Evolutionary conservation across 1,140 invertebrate species (phyloP).

Genomic region (Brachionus rotundiformis): DNA sequence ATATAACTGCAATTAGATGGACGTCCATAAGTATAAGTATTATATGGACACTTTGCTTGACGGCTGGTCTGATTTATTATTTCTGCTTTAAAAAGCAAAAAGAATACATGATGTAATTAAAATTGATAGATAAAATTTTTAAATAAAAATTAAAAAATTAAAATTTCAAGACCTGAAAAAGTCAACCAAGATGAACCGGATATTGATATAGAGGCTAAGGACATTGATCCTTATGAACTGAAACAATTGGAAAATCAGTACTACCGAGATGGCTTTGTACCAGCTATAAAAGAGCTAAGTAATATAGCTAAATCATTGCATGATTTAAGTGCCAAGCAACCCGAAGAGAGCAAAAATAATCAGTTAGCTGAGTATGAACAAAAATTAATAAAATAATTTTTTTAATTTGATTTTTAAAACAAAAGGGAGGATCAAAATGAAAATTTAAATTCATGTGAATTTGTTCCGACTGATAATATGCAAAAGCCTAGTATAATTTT

Average conservation of each 20-base stretch:
- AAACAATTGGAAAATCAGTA: background rate
- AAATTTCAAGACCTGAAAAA: background rate
- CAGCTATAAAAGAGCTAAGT: conserved; percentile 23
- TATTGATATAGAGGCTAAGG: background rate
- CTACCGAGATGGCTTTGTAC: conserved; percentile 35
- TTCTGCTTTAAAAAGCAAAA: conserved; percentile 41
- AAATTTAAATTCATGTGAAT: conserved; percentile 14
- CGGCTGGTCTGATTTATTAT: conserved; percentile 9
- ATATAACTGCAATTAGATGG: conserved; percentile 52
- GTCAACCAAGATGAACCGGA: background rate
- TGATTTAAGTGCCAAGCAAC: background rate
- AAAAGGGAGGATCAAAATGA: background rate
- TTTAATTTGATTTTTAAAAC: background rate
- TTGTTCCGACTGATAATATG: background rate
- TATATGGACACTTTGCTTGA: conserved; percentile 40
- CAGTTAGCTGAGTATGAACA: background rate
- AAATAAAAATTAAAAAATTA: background rate
- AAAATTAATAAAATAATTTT: background rate
- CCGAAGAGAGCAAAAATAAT: background rate
- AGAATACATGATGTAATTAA: conserved; percentile 27
- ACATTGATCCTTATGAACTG: background rate
- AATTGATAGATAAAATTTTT: background rate
- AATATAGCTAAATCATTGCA: conserved; percentile 33
- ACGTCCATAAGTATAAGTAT: conserved; percentile 47
- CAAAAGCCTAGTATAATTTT: background rate